phyloP scores from a whole-genome alignment of 2,888 invertebrate species.

The Alloplasta piceator region DNA sequence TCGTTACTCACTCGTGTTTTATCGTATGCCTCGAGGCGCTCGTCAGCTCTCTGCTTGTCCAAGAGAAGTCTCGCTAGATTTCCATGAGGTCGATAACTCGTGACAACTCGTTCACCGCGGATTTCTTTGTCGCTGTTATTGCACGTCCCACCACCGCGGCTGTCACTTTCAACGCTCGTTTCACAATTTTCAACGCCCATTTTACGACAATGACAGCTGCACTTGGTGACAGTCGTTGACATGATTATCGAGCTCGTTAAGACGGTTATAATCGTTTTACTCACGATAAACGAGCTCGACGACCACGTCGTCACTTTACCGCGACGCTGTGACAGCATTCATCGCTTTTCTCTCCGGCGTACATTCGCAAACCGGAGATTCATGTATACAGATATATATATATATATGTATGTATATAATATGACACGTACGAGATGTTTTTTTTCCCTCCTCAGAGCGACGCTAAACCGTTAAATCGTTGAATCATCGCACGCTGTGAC shows the following conservation, averaged over 20 bases:
- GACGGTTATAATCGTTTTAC: slow-evolving; percentile 15
- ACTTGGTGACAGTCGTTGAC: slow-evolving; percentile 53
- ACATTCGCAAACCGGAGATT: slow-evolving; percentile 29
- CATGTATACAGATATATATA: background rate
- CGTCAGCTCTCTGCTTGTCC: slow-evolving; percentile 89
- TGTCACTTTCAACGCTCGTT: background rate
- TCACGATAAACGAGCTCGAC: slow-evolving; percentile 20
- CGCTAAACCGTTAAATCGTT: slow-evolving; percentile 50
- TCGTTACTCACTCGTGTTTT: slow-evolving; percentile 87
- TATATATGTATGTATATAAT: too few species aligned
- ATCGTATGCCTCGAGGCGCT: slow-evolving; percentile 87
- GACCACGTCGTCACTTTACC: slow-evolving; percentile 9
- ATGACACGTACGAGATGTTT: background rate
- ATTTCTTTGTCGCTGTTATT: slow-evolving; percentile 60
- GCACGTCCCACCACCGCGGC: slow-evolving; percentile 33
- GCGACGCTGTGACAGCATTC: slow-evolving; percentile 34
- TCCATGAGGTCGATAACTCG: slow-evolving; percentile 87
- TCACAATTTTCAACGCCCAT: slow-evolving; percentile 37
- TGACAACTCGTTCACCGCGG: slow-evolving; percentile 63
- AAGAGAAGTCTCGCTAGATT: slow-evolving; percentile 89
- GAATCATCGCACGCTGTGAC: slow-evolving; percentile 55
- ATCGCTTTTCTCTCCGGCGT: slow-evolving; percentile 31
- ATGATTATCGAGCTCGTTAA: slow-evolving; percentile 35
- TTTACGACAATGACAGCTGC: slow-evolving; percentile 62
- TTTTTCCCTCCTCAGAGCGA: slow-evolving; percentile 21